Evolutionary conservation across 1,140 invertebrate species (phyloP).

Genomic region (Bombus confusus): DNA sequence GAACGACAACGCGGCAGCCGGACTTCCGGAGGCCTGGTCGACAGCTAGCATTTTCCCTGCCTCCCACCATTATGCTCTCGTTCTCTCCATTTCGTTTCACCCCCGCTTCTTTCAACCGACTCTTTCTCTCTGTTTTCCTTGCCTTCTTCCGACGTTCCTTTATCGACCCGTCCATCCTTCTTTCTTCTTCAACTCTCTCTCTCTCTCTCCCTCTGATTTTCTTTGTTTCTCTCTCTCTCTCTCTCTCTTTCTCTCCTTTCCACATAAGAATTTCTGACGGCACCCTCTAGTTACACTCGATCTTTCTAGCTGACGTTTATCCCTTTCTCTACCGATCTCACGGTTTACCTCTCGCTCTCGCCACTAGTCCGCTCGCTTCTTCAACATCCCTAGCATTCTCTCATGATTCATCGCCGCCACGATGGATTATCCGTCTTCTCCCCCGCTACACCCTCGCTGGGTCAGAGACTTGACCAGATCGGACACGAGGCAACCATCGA

Average conservation of each 20-base stretch:
- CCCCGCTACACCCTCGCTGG: conserved; percentile 65
- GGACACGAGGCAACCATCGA: conserved; percentile 56
- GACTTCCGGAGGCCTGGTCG: conserved; percentile 77
- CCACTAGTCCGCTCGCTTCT: conserved; percentile 57
- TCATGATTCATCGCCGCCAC: conserved; percentile 81
- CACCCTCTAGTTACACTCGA: conserved; percentile 53
- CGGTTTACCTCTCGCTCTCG: conserved; percentile 54
- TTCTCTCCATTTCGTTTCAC: conserved; percentile 44
- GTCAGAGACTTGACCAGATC: conserved; percentile 58
- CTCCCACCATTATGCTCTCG: conserved; percentile 39
- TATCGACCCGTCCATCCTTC: conserved; percentile 28
- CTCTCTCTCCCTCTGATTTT: not conserved
- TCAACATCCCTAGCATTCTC: conserved; percentile 69
- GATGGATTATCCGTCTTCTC: conserved; percentile 82
- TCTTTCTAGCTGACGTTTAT: conserved; percentile 45
- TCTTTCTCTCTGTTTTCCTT: conserved; percentile 30
- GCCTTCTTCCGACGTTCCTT: not conserved
- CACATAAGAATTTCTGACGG: conserved; percentile 42
- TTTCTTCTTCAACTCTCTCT: not conserved
- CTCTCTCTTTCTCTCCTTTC: conserved; percentile 21
- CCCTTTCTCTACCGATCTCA: conserved; percentile 57
- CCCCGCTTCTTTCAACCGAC: conserved; percentile 17
- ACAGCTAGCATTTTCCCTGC: conserved; percentile 51
- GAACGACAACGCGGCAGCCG: conserved; percentile 72
- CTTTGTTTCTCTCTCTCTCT: not conserved